phyloP scores from a whole-genome alignment of 2,888 invertebrate species.

The Patella pellucida region DNA sequence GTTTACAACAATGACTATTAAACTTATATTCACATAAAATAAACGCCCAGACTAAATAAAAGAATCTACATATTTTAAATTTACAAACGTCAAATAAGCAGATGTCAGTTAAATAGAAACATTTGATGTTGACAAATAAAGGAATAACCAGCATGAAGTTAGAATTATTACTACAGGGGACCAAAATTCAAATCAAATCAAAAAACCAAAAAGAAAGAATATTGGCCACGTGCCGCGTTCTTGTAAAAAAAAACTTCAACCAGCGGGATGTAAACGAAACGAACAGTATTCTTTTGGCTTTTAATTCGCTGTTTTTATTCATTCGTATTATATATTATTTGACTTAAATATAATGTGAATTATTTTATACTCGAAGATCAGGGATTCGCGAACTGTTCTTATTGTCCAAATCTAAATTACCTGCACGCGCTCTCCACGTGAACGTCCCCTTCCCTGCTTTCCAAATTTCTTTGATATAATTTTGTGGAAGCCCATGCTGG shows the following conservation, averaged over 20 bases:
- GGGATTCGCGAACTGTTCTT: neutral
- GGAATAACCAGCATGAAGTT: too few species aligned
- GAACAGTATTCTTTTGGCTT: neutral
- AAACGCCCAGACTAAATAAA: too few species aligned
- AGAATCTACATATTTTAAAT: too few species aligned
- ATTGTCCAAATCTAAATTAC: slow-evolving; percentile 5
- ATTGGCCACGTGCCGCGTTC: slow-evolving; percentile 5
- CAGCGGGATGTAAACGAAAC: slow-evolving; percentile 6
- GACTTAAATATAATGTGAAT: neutral
- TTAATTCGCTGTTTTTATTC: neutral
- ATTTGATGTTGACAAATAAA: too few species aligned
- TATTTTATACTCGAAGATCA: neutral
- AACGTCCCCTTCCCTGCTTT: neutral
- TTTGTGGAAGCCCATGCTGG: slow-evolving; percentile 1
- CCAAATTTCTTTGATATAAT: slow-evolving; percentile 1
- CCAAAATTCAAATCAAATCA: neutral
- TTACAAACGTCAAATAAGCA: too few species aligned
- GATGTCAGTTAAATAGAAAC: too few species aligned
- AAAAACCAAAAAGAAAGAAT: neutral
- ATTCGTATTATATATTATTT: neutral
- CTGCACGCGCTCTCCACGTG: slow-evolving; percentile 5
- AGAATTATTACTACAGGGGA: slow-evolving; percentile 1
- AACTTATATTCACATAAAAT: too few species aligned
- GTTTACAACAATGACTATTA: too few species aligned
- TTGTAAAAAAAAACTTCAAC: neutral